phyloP scores from a whole-genome alignment of 2,113 vertebrate species.

The Oncorhynchus keta region DNA sequence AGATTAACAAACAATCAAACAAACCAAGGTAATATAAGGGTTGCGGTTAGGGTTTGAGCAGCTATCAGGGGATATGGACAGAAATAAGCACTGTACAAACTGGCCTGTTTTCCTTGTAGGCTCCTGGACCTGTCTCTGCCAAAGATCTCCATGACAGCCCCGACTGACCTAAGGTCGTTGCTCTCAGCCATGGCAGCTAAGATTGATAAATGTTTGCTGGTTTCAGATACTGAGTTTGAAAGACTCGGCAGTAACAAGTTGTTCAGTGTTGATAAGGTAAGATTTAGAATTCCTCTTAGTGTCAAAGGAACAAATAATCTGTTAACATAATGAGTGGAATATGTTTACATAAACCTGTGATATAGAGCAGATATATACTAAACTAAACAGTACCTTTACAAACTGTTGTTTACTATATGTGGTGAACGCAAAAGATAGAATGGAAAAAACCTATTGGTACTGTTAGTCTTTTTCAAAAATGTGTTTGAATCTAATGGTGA shows the following conservation, averaged over 20 bases:
- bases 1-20: constrained; percentile 43
- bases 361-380: too few species aligned
- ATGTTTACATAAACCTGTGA: background rate
- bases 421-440: too few species aligned
- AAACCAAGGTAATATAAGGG: constrained; percentile 80
- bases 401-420: too few species aligned
- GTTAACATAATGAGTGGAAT: background rate
- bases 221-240: constrained; percentile 76
- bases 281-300: background rate
- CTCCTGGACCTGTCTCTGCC: constrained; percentile 80
- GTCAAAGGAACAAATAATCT: background rate
- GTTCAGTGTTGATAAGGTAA: constrained; percentile 83
- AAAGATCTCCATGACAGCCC: constrained; percentile 71
- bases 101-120: constrained; percentile 41
- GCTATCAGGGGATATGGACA: too few species aligned
- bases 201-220: constrained; percentile 68
- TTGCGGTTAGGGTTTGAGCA: background rate
- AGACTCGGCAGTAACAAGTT: constrained; percentile 71
- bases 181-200: constrained; percentile 69
- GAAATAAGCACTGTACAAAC: background rate
- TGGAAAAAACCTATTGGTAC: too few species aligned
- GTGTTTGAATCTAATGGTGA: too few species aligned
- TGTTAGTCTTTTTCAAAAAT: too few species aligned
- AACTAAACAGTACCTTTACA: too few species aligned
- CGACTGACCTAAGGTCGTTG: constrained; percentile 74